Evolutionary conservation across 1,140 invertebrate species (phyloP).

Genomic region (Colletes latitarsis): DNA sequence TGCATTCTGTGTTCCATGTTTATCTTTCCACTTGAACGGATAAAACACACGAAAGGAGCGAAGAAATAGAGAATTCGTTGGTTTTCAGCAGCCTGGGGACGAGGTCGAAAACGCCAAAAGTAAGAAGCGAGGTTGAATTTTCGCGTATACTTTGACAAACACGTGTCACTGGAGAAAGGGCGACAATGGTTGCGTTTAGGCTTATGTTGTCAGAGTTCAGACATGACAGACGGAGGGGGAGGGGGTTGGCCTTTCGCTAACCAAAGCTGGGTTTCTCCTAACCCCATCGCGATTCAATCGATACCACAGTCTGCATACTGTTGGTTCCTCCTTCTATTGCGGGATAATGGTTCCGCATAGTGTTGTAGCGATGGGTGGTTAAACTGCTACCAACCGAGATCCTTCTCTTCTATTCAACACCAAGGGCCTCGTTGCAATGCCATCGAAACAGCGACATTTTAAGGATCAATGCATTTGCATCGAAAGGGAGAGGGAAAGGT

Average conservation of each 20-base stretch:
- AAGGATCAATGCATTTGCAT: neutral
- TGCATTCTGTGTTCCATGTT: neutral
- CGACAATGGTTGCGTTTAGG: slow-evolving; percentile 32
- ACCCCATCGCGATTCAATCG: slow-evolving; percentile 47
- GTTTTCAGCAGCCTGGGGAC: neutral
- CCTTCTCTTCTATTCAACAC: neutral
- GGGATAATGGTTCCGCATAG: slow-evolving; percentile 13
- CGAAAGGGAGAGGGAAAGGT: neutral
- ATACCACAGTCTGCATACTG: slow-evolving; percentile 29
- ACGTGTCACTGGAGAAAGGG: neutral
- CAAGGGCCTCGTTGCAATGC: neutral
- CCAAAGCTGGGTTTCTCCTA: slow-evolving; percentile 49
- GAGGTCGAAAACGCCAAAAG: neutral
- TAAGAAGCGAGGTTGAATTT: neutral
- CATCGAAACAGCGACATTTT: neutral
- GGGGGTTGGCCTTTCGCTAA: slow-evolving; percentile 43
- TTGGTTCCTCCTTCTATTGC: slow-evolving; percentile 6
- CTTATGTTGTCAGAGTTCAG: slow-evolving; percentile 32
- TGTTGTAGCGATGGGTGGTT: neutral
- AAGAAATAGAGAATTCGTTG: neutral
- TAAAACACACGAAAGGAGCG: neutral
- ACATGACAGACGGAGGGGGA: neutral
- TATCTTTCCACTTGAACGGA: neutral
- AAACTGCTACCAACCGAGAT: slow-evolving; percentile 6
- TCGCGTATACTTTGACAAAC: neutral